Base-by-base conservation (phyloP, 2,797 vertebrate species). In the Xiphophorus birchmanni region DNA sequence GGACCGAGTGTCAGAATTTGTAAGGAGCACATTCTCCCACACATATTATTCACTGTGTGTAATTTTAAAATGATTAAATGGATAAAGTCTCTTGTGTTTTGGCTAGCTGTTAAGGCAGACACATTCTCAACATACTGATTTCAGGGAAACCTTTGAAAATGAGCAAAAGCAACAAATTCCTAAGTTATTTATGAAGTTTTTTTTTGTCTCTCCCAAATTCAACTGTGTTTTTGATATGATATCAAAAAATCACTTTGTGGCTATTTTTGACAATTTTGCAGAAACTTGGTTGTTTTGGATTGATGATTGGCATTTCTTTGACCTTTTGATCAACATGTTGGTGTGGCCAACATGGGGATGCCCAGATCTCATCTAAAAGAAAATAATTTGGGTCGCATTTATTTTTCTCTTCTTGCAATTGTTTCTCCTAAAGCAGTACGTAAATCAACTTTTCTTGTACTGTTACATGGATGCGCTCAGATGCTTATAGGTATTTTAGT, bases 1-100 rank as follows among this genome's bases (percentile, higher is more conserved):
- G 80, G 23, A 23, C 50, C n/a, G 35, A 69, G 77, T 77, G 73
- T 82, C 82, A 84, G 40, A 47, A 65, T 63, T 48, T 37, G 50
- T 52, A 47, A 60, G 45, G 1, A 54, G 37, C 50, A 52, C 50
- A 23, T 18, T 52, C 50, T 21, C 50, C 50, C n/a, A 63, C 58
- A 63, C 29, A 29, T 6, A 29, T 29, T 23, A 47, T 54, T 4
- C 60, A 35, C 8, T 11, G 32, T 2, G 13, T 32, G 15, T 72
- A 18, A 29, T 37, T 67, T 80, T 42, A 23, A 50, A 74, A 26
- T 67, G 35, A 40, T 37, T 40, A 18, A 65, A 12, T 69, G 65
- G 40, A 69, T 40, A 23, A 40, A 69, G 32, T 21, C 15, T 67
- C 32, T 40, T 67, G 15, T 17, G 35, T 37, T 37, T 67, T 18